Conservation (phyloP, 2,797 vertebrate genomes). For the Chaetodon trifasciatus region DNA sequence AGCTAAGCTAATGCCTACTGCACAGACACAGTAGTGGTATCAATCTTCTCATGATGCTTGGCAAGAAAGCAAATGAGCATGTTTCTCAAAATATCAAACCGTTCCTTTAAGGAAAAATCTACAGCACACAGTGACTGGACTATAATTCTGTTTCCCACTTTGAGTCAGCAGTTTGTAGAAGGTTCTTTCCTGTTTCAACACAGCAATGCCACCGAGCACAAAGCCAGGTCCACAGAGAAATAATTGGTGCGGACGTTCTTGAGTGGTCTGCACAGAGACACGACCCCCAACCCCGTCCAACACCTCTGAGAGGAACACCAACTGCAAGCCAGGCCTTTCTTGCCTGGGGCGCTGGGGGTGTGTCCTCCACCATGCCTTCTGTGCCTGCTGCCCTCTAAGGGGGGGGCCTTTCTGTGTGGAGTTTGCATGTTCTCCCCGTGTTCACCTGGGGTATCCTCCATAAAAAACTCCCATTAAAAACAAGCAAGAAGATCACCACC, state of each 20-base stretch:
- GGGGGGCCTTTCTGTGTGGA: too few relatives aligned
- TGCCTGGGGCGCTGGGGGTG: too few relatives aligned
- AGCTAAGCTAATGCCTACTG: not conserved
- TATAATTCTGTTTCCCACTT: not conserved
- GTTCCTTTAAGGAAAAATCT: not conserved
- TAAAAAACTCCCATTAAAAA: too few relatives aligned
- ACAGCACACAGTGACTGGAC: not conserved
- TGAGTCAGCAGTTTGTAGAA: not conserved
- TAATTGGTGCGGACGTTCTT: not conserved
- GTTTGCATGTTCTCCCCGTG: too few relatives aligned
- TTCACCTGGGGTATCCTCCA: too few relatives aligned
- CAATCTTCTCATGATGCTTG: not conserved
- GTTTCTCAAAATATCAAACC: not conserved
- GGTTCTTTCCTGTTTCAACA: not conserved
- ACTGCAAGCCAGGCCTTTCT: not conserved
- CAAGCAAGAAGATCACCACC: too few relatives aligned
- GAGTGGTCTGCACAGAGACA: not conserved
- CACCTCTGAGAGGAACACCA: not conserved
- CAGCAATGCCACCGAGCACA: not conserved
- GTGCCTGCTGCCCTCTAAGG: too few relatives aligned
- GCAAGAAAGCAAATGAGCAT: not conserved
- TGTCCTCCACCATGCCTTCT: too few relatives aligned
- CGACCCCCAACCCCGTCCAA: not conserved
- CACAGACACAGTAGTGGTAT: not conserved
- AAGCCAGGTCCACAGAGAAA: not conserved